Evolutionary conservation across 2,113 vertebrate genomes (phyloP), one percentile per base, ranked within the genome.

Genomic region (Gymnogyps californianus): DNA sequence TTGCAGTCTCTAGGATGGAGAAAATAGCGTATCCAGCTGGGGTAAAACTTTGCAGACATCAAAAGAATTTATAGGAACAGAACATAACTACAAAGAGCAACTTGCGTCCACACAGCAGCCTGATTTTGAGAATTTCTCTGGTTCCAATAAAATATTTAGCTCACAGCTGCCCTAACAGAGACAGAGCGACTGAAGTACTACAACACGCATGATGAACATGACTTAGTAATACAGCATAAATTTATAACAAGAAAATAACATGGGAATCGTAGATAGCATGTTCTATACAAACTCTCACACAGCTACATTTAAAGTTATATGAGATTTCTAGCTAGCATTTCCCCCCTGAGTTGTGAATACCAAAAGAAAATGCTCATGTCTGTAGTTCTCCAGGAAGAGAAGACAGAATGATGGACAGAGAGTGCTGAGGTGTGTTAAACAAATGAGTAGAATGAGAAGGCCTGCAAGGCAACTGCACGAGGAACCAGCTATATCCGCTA

Each of bases 21-120:
- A 89, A 97, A 95, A 97, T 16, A 46, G 54, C 71, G 84, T 65
- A 95, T 66, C 83, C 91, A 94, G 77, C 80, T 86, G 90, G 36
- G 74, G 66, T 24, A 94, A 94, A 91, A 87, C 54, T 96, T 74
- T 82, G 61, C 49, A 87, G 77, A 71, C 55, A 89, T 88, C 64
- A 82, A 80, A 92, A 78, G 77, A 86, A 70, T 89, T 92, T 83
- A 87, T 13, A 91, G 74, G 62, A 95, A 93, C 78, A 70, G 75
- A 87, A 87, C 15, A 62, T 24, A 88, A 74, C 34, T 59, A 93
- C 71, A 75, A 76, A 83, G 69, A 90, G 55, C 59, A 75, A 92
- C 87, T 29, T 72, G 52, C 4, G 8, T 70, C 47, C 47, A 64
- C 6, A 52, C 52, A 82, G 65, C 18, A 95, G 75, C 38, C 51